phyloP scores from a whole-genome alignment of 2,797 vertebrate genomes.

The Lophius americanus region DNA sequence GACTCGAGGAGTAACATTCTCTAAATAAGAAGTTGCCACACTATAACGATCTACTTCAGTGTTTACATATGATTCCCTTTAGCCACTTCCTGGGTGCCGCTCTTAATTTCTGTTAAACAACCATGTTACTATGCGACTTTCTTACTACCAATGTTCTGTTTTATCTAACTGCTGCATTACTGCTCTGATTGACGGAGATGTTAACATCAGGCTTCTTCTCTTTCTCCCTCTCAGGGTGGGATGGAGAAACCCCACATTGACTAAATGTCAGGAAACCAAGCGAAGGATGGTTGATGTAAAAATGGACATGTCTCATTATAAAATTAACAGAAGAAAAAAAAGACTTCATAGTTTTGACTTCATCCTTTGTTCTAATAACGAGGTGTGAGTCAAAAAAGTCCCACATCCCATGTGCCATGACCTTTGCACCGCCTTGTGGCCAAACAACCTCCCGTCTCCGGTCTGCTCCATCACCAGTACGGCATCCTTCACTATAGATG shows the following conservation, averaged over 20 bases:
- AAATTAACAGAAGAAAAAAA: conserved; percentile 36
- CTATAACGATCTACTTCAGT: not conserved
- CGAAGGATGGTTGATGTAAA: conserved; percentile 25
- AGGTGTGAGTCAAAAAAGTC: conserved; percentile 49
- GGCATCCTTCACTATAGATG: conserved; percentile 34
- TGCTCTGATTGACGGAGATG: not conserved
- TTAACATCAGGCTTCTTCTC: conserved; percentile 6
- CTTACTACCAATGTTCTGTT: not conserved
- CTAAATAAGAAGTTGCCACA: not conserved
- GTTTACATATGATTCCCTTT: not conserved
- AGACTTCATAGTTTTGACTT: conserved; percentile 55
- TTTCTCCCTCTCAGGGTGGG: conserved; percentile 80
- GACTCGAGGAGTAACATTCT: not conserved
- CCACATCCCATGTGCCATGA: conserved; percentile 73
- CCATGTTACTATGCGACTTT: not conserved
- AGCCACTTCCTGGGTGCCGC: not conserved
- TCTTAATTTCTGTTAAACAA: not conserved
- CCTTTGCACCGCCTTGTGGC: conserved; percentile 67
- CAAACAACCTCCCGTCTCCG: conserved; percentile 52
- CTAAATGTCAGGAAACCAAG: conserved; percentile 66
- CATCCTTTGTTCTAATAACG: conserved; percentile 54
- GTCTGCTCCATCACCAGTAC: conserved; percentile 46
- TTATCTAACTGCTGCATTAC: not conserved
- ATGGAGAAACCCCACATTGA: conserved; percentile 93
- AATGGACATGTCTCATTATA: conserved; percentile 38